Evolutionary conservation across 2,888 invertebrate genomes (phyloP).

Genomic region (Ashinkailepas kermadecensis): DNA sequence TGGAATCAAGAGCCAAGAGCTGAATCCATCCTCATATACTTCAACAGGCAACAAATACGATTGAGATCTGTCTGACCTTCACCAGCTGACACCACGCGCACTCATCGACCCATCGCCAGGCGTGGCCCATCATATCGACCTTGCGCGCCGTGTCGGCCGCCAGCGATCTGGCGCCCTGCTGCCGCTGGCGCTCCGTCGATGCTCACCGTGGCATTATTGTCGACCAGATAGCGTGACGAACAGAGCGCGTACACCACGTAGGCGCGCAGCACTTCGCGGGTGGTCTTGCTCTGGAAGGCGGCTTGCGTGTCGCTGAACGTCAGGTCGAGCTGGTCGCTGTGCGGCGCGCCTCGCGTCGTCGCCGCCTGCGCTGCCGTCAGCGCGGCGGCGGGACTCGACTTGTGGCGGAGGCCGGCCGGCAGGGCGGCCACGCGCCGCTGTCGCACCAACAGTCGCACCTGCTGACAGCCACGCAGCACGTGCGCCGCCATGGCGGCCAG

Average conservation of each 20-base stretch:
- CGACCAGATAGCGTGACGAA: conserved; percentile 75
- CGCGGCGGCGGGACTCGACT: conserved; percentile 31
- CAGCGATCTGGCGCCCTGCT: not conserved
- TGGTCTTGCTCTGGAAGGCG: conserved; percentile 93
- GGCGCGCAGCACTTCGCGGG: conserved; percentile 79
- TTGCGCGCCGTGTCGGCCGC: not conserved
- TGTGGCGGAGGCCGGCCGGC: conserved; percentile 23
- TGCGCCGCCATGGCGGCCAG: not conserved
- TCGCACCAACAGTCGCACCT: not conserved
- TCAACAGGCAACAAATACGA: no score
- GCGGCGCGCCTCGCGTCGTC: not conserved
- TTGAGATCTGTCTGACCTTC: no score
- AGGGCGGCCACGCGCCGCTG: not conserved
- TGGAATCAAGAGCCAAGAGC: no score
- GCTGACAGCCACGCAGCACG: not conserved
- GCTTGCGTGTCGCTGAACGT: conserved; percentile 78
- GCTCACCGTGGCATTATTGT: conserved; percentile 83
- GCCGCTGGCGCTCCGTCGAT: no score
- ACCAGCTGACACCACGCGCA: no score
- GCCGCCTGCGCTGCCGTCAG: conserved; percentile 18
- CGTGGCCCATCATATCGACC: not conserved
- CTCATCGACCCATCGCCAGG: no score
- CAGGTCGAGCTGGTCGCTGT: conserved; percentile 31
- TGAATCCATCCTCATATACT: no score
- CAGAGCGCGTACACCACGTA: conserved; percentile 88